Conservation (phyloP, 2,113 vertebrate genomes). For the Sciurus niger region DNA sequence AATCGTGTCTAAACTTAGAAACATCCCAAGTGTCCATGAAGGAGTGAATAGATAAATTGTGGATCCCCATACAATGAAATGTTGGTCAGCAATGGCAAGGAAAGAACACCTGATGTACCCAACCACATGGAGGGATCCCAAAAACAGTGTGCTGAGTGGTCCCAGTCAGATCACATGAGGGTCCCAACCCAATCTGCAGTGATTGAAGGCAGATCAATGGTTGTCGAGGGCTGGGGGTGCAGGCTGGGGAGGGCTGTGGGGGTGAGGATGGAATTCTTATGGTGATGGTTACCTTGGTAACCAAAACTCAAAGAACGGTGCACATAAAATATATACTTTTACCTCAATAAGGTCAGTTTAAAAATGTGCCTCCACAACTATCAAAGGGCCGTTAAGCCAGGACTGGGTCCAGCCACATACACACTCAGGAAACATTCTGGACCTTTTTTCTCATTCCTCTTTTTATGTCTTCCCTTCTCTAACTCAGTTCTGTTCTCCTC, state of each 20-base stretch:
- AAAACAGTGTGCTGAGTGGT: background rate
- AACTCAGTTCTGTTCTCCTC: constrained; percentile 18
- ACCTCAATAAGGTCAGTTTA: background rate
- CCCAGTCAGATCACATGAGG: background rate
- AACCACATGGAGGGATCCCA: background rate
- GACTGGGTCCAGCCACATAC: background rate
- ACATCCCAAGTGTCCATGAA: background rate
- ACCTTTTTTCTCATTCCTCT: background rate
- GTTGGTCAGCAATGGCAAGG: background rate
- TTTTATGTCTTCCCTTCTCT: constrained; percentile 12
- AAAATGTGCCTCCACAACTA: background rate
- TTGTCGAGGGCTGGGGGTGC: background rate
- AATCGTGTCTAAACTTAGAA: background rate
- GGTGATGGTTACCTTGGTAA: background rate
- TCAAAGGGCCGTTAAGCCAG: background rate
- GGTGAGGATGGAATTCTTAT: background rate
- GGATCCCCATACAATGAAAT: background rate
- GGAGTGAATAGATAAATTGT: background rate
- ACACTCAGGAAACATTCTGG: background rate
- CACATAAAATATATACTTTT: background rate
- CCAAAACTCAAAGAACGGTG: background rate
- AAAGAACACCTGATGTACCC: background rate
- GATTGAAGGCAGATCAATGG: background rate
- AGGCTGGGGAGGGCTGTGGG: background rate
- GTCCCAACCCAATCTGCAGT: background rate